phyloP scores from a whole-genome alignment of 2,797 vertebrate species.

The Lutjanus argentimaculatus region DNA sequence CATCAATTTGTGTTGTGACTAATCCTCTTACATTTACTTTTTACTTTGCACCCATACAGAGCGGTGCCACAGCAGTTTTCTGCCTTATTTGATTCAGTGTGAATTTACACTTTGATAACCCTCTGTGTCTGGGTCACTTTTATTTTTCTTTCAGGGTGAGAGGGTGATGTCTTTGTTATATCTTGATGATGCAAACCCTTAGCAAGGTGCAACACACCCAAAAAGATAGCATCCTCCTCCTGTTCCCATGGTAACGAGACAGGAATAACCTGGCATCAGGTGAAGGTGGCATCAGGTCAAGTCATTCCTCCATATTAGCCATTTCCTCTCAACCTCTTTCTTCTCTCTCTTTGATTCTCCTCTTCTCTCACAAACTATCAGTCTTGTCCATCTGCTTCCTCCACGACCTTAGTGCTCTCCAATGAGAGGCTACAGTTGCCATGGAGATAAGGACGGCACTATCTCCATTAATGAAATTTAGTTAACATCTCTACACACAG shows the following conservation, averaged over 20 bases:
- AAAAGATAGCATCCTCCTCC: conserved; percentile 36
- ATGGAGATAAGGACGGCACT: conserved; percentile 71
- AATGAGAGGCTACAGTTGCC: conserved; percentile 68
- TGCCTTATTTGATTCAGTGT: conserved; percentile 6
- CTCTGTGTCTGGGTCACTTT: conserved; percentile 18
- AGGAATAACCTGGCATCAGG: conserved; percentile 62
- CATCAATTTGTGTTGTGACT: conserved; percentile 35
- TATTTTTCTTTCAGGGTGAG: conserved; percentile 4
- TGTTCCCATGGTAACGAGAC: conserved; percentile 75
- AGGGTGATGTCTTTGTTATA: conserved; percentile 18
- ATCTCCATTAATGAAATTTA: conserved; percentile 70
- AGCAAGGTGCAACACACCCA: conserved; percentile 20
- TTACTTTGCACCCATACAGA: not conserved
- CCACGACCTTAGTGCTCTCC: conserved; percentile 41
- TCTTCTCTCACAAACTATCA: conserved; percentile 35
- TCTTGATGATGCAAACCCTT: conserved; percentile 38
- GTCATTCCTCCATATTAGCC: conserved; percentile 31
- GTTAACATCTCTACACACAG: conserved; percentile 55
- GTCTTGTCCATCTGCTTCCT: conserved; percentile 63
- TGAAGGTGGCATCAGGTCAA: conserved; percentile 55
- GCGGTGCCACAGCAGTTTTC: not conserved
- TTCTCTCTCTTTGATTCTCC: conserved; percentile 10
- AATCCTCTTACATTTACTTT: not conserved
- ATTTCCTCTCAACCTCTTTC: not conserved
- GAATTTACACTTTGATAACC: conserved; percentile 25